Evolutionary conservation across 2,113 vertebrate species (phyloP), one percentile per base, ranked within the genome.

Genomic region (Pterophyllum scalare): DNA sequence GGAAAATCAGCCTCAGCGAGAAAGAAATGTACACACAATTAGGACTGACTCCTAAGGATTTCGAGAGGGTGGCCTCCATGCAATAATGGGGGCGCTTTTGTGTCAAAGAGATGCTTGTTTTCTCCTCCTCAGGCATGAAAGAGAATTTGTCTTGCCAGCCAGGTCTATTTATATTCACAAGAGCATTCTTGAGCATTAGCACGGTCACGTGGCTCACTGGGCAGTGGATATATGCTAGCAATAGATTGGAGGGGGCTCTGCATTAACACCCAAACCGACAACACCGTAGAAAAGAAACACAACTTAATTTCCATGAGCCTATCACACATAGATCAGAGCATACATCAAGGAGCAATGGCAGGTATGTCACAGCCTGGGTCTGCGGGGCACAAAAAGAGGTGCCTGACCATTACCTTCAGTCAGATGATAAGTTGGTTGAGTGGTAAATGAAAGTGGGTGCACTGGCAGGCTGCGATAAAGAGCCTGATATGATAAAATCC

Each of bases 101-200:
- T 93, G 91, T 93, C 87, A 93, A 92, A 93, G 90, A 90, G 88
- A 93, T 85, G 85, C 89, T 91, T 94, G 91, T 90, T 93, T 94
- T 90, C 83, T 89, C 85, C 83, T 94, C 87, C 91, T 92, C 67
- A 65, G 91, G 89, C 91, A 93, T 92, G 91, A 93, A 93, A 93
- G 90, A 46, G 67, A 94, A 95, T 94, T 93, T 84, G 89, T 88
- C 90, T 92, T 91, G 84, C 91, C 85, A 88, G 81, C 88, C 83
- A 88, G 90, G 81, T 91, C 93, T 93, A 93, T 94, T 94, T 94
- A 93, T 94, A 94, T 94, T 91, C 92, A 93, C 89, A 87, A 92
- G 91, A 92, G 89, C 91, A 94, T 94, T 93, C 92, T 92, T 92
- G 80, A 90, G 90, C 88, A 90, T 92, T 93, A 91, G 79, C 84